Evolutionary conservation across 2,888 invertebrate species (phyloP), one percentile per base, ranked within the genome.

Genomic region (Hyppa rectilinea): DNA sequence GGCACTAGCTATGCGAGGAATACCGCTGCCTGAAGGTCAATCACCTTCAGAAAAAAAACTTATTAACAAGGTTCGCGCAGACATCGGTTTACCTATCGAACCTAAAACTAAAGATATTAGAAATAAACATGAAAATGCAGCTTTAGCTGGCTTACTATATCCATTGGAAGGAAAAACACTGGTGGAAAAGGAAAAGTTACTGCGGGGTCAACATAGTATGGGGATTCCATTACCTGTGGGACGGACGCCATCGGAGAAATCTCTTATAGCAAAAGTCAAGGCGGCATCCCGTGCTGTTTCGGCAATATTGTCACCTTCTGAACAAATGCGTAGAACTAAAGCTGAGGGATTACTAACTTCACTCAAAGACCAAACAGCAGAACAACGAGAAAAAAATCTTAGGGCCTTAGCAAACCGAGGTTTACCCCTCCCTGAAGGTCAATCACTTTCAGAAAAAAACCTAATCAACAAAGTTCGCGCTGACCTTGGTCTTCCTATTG

Each of bases 371-470:
- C 78, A 78, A 70, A n/a, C 63, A 14, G 38, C 70, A 4, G 66
- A 66, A 12, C 20, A 78, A 40, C 67, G 36, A 53, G 63, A 78
- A n/a, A 78, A 74, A 31, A 70, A 70, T 36, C 7, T 78, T 1
- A 66, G 7, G 20, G 63, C 50, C 1, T 36, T 81, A 6, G 70
- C 64, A 69, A 81, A 49, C 2, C 9, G n/a, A 2, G 80, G 80
- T 0, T 2, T 80, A 4, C 73, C 81, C 2, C 55, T 72, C 0
- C 84, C 87, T 17, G 82, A 82, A 65, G 85, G 77, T 0, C 75
- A 82, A 53, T 73, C 86, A 2, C 20, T 74, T 0, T 87, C 88
- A 0, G 87, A 87, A 73, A 66, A 82, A 65, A 70, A 58, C 14
- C 31, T 76, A 0, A 29, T 67, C 17, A 7, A 43, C 1, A 65